Evolutionary conservation across 1,140 invertebrate genomes (phyloP).

Genomic region (Lepidostoma basale): DNA sequence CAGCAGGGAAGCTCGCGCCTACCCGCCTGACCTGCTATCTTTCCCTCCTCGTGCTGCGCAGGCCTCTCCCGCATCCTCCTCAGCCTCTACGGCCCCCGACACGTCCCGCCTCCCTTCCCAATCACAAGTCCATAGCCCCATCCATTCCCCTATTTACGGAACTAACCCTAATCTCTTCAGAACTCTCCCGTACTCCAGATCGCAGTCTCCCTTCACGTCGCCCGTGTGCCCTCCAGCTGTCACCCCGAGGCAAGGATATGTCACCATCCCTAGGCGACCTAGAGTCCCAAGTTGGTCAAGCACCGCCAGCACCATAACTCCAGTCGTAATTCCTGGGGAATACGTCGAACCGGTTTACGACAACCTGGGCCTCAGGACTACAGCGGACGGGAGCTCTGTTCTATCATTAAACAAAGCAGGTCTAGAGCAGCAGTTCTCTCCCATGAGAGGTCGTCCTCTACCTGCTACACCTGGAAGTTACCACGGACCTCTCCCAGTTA

Average conservation of each 20-base stretch:
- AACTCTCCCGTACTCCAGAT: slow-evolving; percentile 72
- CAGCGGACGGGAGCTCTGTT: slow-evolving; percentile 83
- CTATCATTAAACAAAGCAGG: slow-evolving; percentile 73
- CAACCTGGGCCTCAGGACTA: slow-evolving; percentile 80
- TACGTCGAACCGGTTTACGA: slow-evolving; percentile 80
- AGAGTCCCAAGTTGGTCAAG: slow-evolving; percentile 82
- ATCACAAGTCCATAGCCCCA: slow-evolving; percentile 59
- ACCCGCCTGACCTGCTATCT: slow-evolving; percentile 81
- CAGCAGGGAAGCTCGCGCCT: slow-evolving; percentile 59
- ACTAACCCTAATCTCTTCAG: slow-evolving; percentile 65
- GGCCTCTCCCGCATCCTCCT: slow-evolving; percentile 73
- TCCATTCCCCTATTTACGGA: slow-evolving; percentile 64
- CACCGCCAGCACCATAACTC: slow-evolving; percentile 61
- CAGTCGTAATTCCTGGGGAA: slow-evolving; percentile 62
- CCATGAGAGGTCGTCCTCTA: slow-evolving; percentile 65
- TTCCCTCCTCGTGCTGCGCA: slow-evolving; percentile 71
- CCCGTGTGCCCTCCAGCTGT: slow-evolving; percentile 63
- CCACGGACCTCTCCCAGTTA: slow-evolving; percentile 54
- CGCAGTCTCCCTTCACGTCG: slow-evolving; percentile 68
- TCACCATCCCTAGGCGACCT: slow-evolving; percentile 83
- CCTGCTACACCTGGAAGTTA: slow-evolving; percentile 63
- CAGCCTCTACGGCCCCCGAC: slow-evolving; percentile 79
- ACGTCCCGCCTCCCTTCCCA: slow-evolving; percentile 60
- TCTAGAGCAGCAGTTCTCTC: slow-evolving; percentile 58
- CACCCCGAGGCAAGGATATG: slow-evolving; percentile 76